These are phyloP conservation scores for Dryoscopus gambensis DNA, from an alignment of 2,113 vertebrate species.

Conservation along the genomic window DNA sequence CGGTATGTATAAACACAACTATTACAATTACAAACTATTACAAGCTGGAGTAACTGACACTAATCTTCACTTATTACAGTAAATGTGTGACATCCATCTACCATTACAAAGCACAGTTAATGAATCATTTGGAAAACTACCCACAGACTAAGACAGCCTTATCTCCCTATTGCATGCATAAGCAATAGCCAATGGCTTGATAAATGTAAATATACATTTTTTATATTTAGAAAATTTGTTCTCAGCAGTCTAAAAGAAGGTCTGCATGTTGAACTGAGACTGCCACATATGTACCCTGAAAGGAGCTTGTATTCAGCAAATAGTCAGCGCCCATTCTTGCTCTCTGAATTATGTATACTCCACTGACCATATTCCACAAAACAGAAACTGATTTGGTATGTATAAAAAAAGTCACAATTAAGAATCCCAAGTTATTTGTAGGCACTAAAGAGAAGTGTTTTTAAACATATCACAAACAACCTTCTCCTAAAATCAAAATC, in stretches of 20 bases:
- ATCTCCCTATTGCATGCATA: slow-evolving; percentile 57
- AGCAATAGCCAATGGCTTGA: slow-evolving; percentile 59
- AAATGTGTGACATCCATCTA: slow-evolving; percentile 57
- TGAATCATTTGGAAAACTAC: slow-evolving; percentile 62
- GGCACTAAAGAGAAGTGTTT: not conserved
- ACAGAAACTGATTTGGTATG: not conserved
- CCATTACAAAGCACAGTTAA: slow-evolving; percentile 58
- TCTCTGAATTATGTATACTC: not conserved
- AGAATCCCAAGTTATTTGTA: not conserved
- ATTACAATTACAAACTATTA: slow-evolving; percentile 1
- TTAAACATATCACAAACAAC: not conserved
- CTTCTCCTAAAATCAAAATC: not conserved
- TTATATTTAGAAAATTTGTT: slow-evolving; percentile 23
- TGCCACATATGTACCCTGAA: not conserved
- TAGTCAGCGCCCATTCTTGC: not conserved
- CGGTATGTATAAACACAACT: slow-evolving; percentile 11
- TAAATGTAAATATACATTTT: slow-evolving; percentile 46
- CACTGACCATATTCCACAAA: not conserved
- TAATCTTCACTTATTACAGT: slow-evolving; percentile 34
- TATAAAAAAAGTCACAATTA: not conserved
- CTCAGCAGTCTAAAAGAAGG: not conserved
- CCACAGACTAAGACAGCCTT: slow-evolving; percentile 44
- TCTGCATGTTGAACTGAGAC: not conserved
- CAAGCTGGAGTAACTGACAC: slow-evolving; percentile 9
- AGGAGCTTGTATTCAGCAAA: not conserved